These are phyloP conservation scores for Cybosia mesomella DNA, from an alignment of 2,888 invertebrate species.

Conservation along the genomic window DNA sequence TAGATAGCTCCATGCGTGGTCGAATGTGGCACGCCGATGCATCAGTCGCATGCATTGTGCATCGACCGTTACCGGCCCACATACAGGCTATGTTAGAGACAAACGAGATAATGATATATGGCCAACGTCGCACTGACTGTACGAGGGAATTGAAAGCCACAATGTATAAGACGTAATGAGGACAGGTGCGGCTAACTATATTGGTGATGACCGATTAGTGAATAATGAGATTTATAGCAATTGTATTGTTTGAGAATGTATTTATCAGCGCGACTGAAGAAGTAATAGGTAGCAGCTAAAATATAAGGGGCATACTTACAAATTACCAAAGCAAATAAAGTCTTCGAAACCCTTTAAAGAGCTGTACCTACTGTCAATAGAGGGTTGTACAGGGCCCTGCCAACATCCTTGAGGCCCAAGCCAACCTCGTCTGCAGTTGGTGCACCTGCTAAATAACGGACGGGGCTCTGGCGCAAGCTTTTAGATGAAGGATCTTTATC, in stretches of 20 bases:
- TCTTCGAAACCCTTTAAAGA: too few species aligned
- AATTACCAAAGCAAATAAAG: too few species aligned
- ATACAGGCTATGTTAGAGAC: constrained; percentile 65
- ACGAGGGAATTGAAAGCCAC: constrained; percentile 61
- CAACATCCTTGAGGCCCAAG: too few species aligned
- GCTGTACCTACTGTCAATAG: too few species aligned
- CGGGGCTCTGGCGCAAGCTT: too few species aligned
- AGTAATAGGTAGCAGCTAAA: neutral
- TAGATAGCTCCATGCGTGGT: constrained; percentile 48
- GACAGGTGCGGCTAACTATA: constrained; percentile 45
- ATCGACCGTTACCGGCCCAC: constrained; percentile 81
- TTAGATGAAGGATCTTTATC: too few species aligned
- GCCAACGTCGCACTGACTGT: constrained; percentile 58
- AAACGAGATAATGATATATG: constrained; percentile 78
- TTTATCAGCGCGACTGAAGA: neutral
- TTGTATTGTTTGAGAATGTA: neutral
- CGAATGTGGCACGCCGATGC: constrained; percentile 76
- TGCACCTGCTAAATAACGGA: too few species aligned
- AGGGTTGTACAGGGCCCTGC: too few species aligned
- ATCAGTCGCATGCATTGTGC: constrained; percentile 76
- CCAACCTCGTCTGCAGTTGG: too few species aligned
- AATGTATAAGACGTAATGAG: constrained; percentile 57
- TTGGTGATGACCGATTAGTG: constrained; percentile 40
- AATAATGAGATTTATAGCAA: constrained; percentile 30
- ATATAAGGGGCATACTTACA: neutral